Evolutionary conservation across 2,113 vertebrate genomes (phyloP).

Genomic region (Ramphastos sulfuratus): DNA sequence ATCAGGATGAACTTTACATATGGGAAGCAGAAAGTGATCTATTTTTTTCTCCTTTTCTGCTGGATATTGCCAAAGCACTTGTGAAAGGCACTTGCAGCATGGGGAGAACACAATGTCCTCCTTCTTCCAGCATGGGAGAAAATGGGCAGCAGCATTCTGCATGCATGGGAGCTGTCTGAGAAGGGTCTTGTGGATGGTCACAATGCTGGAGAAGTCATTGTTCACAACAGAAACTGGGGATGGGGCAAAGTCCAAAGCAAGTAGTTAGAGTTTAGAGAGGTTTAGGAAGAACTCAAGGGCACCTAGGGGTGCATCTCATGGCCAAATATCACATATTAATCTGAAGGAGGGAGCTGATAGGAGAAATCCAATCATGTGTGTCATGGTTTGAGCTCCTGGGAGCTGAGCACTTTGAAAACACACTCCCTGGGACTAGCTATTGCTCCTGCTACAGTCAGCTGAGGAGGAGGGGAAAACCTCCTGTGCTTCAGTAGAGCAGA

Average conservation of each 20-base stretch:
- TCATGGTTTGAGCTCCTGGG: neutral
- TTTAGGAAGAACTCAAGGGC: neutral
- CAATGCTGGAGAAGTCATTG: neutral
- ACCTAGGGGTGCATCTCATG: neutral
- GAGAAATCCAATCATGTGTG: neutral
- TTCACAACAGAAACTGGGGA: neutral
- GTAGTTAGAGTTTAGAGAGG: neutral
- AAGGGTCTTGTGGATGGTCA: neutral
- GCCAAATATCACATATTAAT: neutral
- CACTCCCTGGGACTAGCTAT: neutral
- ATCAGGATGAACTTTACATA: neutral
- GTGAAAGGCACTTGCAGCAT: accelerated
- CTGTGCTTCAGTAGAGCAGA: neutral
- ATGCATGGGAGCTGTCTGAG: neutral
- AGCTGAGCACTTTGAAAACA: neutral
- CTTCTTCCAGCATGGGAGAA: neutral
- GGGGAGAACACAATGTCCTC: neutral
- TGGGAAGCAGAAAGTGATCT: neutral
- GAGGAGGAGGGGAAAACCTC: neutral
- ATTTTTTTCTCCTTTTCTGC: neutral
- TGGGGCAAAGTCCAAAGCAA: neutral
- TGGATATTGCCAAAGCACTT: neutral
- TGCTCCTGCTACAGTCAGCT: neutral
- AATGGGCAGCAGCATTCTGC: neutral
- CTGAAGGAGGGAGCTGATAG: neutral